phyloP scores from a whole-genome alignment of 1,140 invertebrate genomes.

The Heliconius nattereri region DNA sequence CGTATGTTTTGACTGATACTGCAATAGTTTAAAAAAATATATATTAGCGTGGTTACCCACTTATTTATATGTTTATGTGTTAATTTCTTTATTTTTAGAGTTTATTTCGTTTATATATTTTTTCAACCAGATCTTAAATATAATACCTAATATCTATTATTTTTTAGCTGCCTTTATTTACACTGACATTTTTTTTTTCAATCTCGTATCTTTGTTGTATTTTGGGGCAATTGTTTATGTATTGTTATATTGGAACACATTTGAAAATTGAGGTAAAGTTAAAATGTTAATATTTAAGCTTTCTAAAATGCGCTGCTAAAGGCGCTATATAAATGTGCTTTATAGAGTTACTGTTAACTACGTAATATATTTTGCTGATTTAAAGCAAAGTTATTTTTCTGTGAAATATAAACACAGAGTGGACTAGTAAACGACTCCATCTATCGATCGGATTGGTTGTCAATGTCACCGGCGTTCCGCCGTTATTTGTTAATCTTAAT shows the following conservation, averaged over 20 bases:
- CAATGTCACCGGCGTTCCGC: constrained; percentile 50
- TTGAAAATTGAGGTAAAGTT: constrained; percentile 54
- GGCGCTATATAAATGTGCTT: no score
- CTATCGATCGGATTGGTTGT: constrained; percentile 54
- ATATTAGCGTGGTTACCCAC: no score
- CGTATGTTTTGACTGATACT: background rate
- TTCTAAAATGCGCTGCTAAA: no score
- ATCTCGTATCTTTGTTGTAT: constrained; percentile 59
- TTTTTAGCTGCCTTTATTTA: constrained; percentile 58
- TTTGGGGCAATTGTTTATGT: constrained; percentile 63
- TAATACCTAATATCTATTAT: background rate
- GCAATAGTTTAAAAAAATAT: background rate
- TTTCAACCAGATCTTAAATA: background rate
- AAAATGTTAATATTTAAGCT: background rate
- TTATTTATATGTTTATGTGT: no score
- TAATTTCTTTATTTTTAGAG: no score
- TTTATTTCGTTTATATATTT: background rate
- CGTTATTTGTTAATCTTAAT: constrained; percentile 55
- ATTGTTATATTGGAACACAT: constrained; percentile 65
- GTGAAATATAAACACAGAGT: constrained; percentile 46
- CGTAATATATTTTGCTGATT: no score
- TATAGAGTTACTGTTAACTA: no score
- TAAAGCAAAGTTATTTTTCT: background rate
- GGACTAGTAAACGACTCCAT: constrained; percentile 55
- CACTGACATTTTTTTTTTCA: constrained; percentile 58